phyloP scores from a whole-genome alignment of 1,140 invertebrate species.

The Drosophila orena region DNA sequence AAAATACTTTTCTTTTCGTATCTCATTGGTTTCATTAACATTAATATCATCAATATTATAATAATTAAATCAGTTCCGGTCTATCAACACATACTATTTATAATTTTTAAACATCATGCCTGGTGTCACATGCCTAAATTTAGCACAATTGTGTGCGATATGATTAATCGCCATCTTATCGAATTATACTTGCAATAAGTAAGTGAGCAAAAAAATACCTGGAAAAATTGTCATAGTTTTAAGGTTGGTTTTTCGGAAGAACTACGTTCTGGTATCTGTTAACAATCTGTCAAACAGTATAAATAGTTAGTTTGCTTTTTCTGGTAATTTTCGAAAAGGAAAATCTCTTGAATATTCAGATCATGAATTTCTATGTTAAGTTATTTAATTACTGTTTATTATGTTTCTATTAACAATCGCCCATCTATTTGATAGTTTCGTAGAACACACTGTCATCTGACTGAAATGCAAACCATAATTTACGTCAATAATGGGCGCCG shows the following conservation, averaged over 20 bases:
- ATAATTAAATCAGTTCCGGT: background rate
- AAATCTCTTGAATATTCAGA: too few species aligned
- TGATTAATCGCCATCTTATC: slow-evolving; percentile 8
- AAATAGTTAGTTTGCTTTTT: too few species aligned
- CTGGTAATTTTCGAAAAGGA: too few species aligned
- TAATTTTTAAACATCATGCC: background rate
- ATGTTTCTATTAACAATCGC: background rate
- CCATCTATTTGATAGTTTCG: background rate
- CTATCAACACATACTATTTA: background rate
- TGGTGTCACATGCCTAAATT: background rate
- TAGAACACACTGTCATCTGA: slow-evolving; percentile 1
- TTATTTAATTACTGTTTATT: too few species aligned
- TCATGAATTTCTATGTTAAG: too few species aligned
- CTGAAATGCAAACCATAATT: slow-evolving; percentile 7
- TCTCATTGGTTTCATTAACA: background rate
- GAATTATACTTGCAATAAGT: background rate
- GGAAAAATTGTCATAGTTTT: background rate
- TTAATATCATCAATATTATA: background rate
- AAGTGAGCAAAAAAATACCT: background rate
- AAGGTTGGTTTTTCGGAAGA: background rate
- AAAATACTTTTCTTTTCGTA: background rate
- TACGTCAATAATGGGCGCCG: slow-evolving; percentile 20
- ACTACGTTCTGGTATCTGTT: too few species aligned
- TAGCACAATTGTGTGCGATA: background rate
- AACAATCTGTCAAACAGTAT: too few species aligned